Conservation (phyloP, 1,140 invertebrate genomes). For the Papilio polytes region DNA sequence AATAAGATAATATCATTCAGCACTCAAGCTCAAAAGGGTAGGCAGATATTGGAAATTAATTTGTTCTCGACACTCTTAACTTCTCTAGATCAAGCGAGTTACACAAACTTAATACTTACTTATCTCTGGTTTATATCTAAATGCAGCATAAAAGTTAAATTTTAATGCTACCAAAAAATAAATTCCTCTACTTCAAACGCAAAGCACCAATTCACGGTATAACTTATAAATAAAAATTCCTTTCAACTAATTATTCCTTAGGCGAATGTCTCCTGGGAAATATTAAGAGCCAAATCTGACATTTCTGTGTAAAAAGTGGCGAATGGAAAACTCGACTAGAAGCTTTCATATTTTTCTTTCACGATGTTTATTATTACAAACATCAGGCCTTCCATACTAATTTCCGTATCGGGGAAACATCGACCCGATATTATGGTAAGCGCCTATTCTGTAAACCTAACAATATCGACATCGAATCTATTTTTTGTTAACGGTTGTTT, state of each 20-base stretch:
- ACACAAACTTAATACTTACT: too few species aligned
- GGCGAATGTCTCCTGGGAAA: conserved; percentile 10
- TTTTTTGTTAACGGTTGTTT: neutral
- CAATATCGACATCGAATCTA: neutral
- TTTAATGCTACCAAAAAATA: neutral
- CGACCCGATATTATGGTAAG: conserved; percentile 42
- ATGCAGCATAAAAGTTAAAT: neutral
- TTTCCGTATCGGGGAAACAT: conserved; percentile 55
- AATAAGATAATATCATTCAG: too few species aligned
- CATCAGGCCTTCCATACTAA: conserved; percentile 56
- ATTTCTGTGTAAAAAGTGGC: neutral
- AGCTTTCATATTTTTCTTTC: conserved; percentile 43
- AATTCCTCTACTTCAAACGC: neutral
- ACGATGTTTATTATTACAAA: conserved; percentile 53
- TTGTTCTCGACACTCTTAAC: too few species aligned
- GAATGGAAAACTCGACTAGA: conserved; percentile 22
- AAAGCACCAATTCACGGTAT: neutral
- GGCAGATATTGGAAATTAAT: too few species aligned
- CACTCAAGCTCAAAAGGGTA: too few species aligned
- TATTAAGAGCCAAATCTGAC: conserved; percentile 23
- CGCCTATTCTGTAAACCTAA: conserved; percentile 44
- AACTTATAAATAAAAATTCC: conserved; percentile 8
- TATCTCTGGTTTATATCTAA: too few species aligned
- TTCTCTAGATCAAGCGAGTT: too few species aligned
- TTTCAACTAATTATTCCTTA: neutral